Conservation (phyloP, 2,888 invertebrate genomes). For the Meghimatium bilineatum region DNA sequence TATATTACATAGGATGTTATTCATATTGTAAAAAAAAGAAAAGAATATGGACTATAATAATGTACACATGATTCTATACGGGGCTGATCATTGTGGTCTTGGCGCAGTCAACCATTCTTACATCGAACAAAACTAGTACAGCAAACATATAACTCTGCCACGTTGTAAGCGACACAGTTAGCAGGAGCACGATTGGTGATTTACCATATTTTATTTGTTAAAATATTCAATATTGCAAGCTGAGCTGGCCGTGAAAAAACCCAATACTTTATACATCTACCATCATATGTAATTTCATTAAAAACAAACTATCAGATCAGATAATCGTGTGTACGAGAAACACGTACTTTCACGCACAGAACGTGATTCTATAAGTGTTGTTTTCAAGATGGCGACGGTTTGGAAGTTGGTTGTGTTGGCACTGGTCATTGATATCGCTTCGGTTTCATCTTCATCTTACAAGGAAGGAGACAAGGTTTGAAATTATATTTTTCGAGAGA, state of each 20-base stretch:
- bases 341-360: conserved; percentile 19
- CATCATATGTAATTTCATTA: too few species aligned
- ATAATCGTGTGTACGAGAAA: not conserved
- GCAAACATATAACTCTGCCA: not conserved
- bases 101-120: not conserved
- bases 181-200: not conserved
- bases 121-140: not conserved
- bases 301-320: not conserved
- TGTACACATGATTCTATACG: too few species aligned
- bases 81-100: too few species aligned
- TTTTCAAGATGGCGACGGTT: conserved; percentile 66
- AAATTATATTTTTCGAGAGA: not conserved
- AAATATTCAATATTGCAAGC: not conserved
- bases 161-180: not conserved
- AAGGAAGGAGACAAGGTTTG: conserved; percentile 69
- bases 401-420: conserved; percentile 69
- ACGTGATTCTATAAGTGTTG: conserved; percentile 29
- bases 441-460: conserved; percentile 59
- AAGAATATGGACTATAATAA: too few species aligned
- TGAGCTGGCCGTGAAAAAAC: not conserved
- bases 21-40: too few species aligned
- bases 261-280: not conserved
- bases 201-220: not conserved
- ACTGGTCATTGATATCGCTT: conserved; percentile 55
- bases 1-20: too few species aligned